Base-by-base conservation (phyloP, 2,888 invertebrate genomes). In the Pseudolycoriella hygida region DNA sequence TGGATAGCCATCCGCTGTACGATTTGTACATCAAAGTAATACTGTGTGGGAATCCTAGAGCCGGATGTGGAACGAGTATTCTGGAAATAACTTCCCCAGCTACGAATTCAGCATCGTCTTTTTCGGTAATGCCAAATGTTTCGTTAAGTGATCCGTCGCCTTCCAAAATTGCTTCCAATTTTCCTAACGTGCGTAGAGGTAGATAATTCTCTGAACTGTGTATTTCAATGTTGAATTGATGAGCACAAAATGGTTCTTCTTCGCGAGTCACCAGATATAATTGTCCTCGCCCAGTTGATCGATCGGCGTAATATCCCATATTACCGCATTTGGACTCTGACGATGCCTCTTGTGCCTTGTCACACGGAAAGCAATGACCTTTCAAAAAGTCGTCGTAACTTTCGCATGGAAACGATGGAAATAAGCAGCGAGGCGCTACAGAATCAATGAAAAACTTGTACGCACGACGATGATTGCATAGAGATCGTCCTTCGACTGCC, bases 401-500 rank as follows among this genome's bases (percentile, higher is more conserved):
- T 19, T 78, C 74, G 57, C 94, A 94, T 0, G 86, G 80, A 59
- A 90, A 92, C 0, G 92, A 87, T 0, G 87, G 89, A 61, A 93
- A 94, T 56, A 84, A 81, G 59, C 94, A 94, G 52, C 82, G 76
- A 0, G 89, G 85, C 17, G 85, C 87, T 20, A 94, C 85, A 1
- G 90, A 90, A 62, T 94, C 92, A 2, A 90, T 90, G 66, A 92
- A 94, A 62, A 92, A 85, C 59, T 89, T 87, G 67, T 92, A 90
- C 0, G 93, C 92, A 34, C 93, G 71, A 2, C 92, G 72, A 61
- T 94, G 94, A 63, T 93, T 93, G 67, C 94, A 94, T 50, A 92
- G 66, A 34, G 87, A 88, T 40, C 88, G 74, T 3, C 88, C 89
- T 60, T 89, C 89, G 17, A 79, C 68, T 57, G 86, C 79, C 54